Conservation (phyloP, 2,888 invertebrate genomes). For the Drosophila quasianomalipes region DNA sequence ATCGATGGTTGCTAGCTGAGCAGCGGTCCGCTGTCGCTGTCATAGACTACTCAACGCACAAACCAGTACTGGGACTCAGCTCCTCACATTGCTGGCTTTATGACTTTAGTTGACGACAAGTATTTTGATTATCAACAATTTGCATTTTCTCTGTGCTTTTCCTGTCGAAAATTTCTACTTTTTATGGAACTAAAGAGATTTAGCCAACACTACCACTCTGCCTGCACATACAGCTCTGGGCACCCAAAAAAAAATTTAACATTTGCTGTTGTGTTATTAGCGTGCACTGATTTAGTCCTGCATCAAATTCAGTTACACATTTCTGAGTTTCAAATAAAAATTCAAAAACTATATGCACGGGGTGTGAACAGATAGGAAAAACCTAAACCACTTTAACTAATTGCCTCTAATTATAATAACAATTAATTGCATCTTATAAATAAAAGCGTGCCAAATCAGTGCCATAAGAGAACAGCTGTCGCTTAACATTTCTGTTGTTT, state of each 20-base stretch:
- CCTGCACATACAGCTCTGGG: slow-evolving; percentile 6
- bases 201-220: slow-evolving; percentile 19
- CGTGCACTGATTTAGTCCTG: background rate
- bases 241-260: slow-evolving; percentile 16
- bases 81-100: slow-evolving; percentile 42
- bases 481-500: slow-evolving; percentile 1
- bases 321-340: background rate
- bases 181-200: slow-evolving; percentile 13
- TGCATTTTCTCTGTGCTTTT: slow-evolving; percentile 22
- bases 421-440: background rate
- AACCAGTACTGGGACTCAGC: slow-evolving; percentile 13
- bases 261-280: slow-evolving; percentile 17
- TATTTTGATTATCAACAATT: slow-evolving; percentile 9
- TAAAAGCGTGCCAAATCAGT: background rate
- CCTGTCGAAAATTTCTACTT: slow-evolving; percentile 25
- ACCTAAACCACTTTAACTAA: background rate
- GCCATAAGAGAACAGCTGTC: slow-evolving; percentile 8
- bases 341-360: background rate
- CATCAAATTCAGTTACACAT: no score
- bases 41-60: slow-evolving; percentile 33
- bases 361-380: background rate
- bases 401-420: background rate
- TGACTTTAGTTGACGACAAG: slow-evolving; percentile 11
- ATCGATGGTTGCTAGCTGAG: slow-evolving; percentile 39
- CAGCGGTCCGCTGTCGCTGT: slow-evolving; percentile 8